Percentiles rank a stretch among this genome's conserved stretches.
These are phyloP conservation scores for Frankliniella fusca DNA, from an alignment of 2,888 invertebrate genomes.

Conservation along the genomic window DNA sequence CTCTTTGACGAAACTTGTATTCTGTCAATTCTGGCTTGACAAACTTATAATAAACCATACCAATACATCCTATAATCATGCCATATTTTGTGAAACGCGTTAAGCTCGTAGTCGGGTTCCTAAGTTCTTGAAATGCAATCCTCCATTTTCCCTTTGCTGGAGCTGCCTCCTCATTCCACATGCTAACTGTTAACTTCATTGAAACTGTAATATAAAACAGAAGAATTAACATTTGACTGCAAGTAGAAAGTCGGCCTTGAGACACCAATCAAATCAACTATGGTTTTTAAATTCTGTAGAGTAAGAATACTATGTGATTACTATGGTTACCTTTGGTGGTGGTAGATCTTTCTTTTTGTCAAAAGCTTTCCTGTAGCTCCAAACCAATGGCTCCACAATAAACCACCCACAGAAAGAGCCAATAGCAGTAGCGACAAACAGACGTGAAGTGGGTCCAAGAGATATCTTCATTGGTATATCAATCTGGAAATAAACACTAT, in stretches of 20 bases:
- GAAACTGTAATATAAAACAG: not conserved
- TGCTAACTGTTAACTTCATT: not conserved
- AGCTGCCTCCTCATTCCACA: not conserved
- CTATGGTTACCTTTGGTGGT: not conserved
- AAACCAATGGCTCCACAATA: not conserved
- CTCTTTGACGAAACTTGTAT: not conserved
- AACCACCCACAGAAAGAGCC: not conserved
- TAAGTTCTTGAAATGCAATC: not conserved
- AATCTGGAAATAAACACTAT: not conserved
- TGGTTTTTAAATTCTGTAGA: not conserved
- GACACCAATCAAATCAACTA: not conserved
- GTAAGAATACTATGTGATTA: not conserved
- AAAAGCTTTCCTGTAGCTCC: not conserved
- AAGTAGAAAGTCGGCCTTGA: not conserved
- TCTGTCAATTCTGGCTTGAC: not conserved
- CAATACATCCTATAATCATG: not conserved
- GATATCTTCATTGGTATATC: not conserved
- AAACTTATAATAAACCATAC: not conserved
- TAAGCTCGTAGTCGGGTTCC: not conserved
- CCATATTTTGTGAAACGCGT: not conserved
- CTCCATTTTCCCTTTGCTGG: not conserved
- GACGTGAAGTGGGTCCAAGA: not conserved
- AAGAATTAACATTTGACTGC: not conserved
- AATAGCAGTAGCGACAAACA: not conserved
- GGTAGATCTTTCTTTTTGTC: constrained; percentile 14